These are phyloP conservation scores for Crossaster papposus DNA, from an alignment of 53 echinoderm and acorn worm species.

Conservation along the genomic window DNA sequence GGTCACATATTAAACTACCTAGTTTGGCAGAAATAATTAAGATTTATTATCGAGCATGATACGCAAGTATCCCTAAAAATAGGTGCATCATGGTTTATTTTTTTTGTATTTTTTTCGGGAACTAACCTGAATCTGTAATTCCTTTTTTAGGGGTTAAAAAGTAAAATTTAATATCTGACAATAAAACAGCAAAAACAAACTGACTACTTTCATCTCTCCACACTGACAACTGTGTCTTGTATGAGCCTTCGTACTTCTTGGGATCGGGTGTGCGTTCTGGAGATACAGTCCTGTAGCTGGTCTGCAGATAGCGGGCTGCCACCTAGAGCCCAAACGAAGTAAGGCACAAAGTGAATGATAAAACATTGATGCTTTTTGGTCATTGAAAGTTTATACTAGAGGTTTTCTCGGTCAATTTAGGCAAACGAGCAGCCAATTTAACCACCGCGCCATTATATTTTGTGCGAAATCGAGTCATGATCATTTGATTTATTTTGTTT, in stretches of 20 bases:
- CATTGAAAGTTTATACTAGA: background rate
- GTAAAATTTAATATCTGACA: background rate
- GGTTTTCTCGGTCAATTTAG: too few relatives aligned
- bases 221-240: constrained; percentile 40
- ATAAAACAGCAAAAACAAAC: background rate
- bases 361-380: background rate
- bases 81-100: background rate
- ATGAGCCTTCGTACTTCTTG: constrained; percentile 74
- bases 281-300: constrained; percentile 90
- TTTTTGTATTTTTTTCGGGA: background rate
- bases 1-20: too few relatives aligned
- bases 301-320: constrained; percentile 80
- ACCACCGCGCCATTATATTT: too few relatives aligned
- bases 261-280: constrained; percentile 73
- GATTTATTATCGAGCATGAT: too few relatives aligned
- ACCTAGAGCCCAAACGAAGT: constrained; percentile 55
- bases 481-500: too few relatives aligned
- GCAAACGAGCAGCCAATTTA: too few relatives aligned
- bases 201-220: constrained; percentile 63
- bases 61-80: background rate
- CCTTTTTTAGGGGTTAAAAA: background rate
- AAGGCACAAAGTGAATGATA: background rate
- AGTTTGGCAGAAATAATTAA: too few relatives aligned
- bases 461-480: too few relatives aligned
- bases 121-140: background rate